Evolutionary conservation across 2,113 vertebrate species (phyloP), one percentile per base, ranked within the genome.

Genomic region (Corythornis vintsioides): DNA sequence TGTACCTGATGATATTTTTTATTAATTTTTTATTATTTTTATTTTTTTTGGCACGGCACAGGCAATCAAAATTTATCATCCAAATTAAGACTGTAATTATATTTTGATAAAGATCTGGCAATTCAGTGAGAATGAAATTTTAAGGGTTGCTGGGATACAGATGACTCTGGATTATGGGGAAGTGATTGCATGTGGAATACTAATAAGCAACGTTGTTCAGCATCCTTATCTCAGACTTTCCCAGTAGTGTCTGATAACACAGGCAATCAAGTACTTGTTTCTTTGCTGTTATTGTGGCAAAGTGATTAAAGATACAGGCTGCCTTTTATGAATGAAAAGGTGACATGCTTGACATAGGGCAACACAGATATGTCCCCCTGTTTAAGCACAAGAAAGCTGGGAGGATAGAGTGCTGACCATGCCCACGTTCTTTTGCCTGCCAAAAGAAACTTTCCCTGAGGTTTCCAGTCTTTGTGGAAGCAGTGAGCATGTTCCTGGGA

Each of bases 121-220:
- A 97, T 97, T 98, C 97, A 97, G 95, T 98, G 97, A 97, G 98
- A 98, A 98, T 98, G 96, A 98, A 98, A 97, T 97, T 98, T 98
- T 98, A 98, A 98, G 97, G 97, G 98, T 98, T 99, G 98, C 98
- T 14, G 97, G 98, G 98, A 98, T 98, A 98, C 98, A 97, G 97
- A 98, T 98, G 98, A 97, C 97, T 98, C 97, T 97, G 96, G 97
- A 97, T 98, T 98, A 97, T 97, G 98, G 97, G 98, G 96, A 97
- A 96, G 95, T 40, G 89, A 96, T 95, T 97, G 97, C 95, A 94
- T 96, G 95, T 97, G 97, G 98, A 98, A 99, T 98, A 98, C 96
- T 97, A 98, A 98, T 98, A 96, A 96, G 75, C 86, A 88, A 91
- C 93, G 92, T 95, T 94, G 95, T 97, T 98, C 98, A 95, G 91